Percentiles rank a stretch among this genome's conserved stretches.
Evolutionary conservation across 2,888 invertebrate genomes (phyloP).

Genomic region (Macrosoma leucophasiata): DNA sequence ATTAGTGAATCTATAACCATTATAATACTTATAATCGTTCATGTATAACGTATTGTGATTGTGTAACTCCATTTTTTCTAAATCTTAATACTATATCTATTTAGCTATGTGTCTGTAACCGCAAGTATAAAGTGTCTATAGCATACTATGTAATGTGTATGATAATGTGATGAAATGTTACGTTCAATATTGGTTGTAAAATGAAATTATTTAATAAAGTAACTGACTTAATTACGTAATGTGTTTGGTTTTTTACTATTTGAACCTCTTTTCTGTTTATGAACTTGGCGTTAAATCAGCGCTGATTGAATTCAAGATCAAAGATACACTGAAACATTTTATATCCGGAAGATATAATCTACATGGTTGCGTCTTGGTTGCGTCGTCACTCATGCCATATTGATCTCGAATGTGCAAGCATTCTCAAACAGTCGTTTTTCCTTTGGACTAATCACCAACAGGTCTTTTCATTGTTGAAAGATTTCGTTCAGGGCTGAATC

Average conservation of each 20-base stretch:
- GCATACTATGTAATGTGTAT: slow-evolving; percentile 53
- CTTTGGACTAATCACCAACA: too few species aligned
- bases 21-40: slow-evolving; percentile 25
- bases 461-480: too few species aligned
- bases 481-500: too few species aligned
- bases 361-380: too few species aligned
- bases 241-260: slow-evolving; percentile 8
- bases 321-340: too few species aligned
- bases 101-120: slow-evolving; percentile 65
- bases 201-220: slow-evolving; percentile 73
- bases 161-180: slow-evolving; percentile 65
- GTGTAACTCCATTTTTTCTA: slow-evolving; percentile 46
- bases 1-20: slow-evolving; percentile 40
- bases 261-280: too few species aligned
- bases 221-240: slow-evolving; percentile 48
- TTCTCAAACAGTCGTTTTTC: too few species aligned
- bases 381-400: too few species aligned
- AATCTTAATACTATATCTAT: slow-evolving; percentile 41
- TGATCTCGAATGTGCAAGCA: too few species aligned
- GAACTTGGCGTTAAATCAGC: too few species aligned
- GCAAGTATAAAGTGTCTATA: slow-evolving; percentile 47
- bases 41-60: slow-evolving; percentile 29
- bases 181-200: slow-evolving; percentile 72
- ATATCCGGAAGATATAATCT: too few species aligned
- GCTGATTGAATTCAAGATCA: too few species aligned